Conservation (phyloP, 2,888 invertebrate genomes). For the Caenorhabditis afra region DNA sequence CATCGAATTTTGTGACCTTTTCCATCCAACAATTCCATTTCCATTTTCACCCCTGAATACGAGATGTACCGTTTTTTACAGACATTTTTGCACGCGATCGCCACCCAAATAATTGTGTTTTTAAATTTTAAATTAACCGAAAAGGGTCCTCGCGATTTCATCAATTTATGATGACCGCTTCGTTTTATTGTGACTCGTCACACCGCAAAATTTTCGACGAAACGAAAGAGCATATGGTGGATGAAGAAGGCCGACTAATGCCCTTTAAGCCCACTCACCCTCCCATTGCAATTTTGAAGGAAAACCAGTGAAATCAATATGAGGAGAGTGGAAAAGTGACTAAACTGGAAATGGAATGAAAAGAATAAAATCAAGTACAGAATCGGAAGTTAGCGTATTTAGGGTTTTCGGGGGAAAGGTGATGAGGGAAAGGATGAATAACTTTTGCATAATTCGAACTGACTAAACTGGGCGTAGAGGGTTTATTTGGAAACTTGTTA, state of each 20-base stretch:
- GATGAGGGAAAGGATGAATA: slow-evolving; percentile 1
- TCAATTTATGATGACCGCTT: slow-evolving; percentile 12
- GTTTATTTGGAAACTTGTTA: slow-evolving; percentile 35
- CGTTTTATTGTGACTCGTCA: too few relatives aligned
- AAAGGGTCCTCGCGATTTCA: background rate
- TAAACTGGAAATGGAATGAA: slow-evolving; percentile 2
- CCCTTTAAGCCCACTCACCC: slow-evolving; percentile 25
- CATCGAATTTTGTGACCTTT: background rate
- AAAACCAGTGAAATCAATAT: background rate
- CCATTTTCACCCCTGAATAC: background rate
- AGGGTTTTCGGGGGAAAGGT: slow-evolving; percentile 1
- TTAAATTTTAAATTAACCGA: background rate
- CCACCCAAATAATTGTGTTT: background rate
- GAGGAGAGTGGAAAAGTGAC: slow-evolving; percentile 5
- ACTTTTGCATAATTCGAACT: slow-evolving; percentile 45
- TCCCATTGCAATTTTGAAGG: too few relatives aligned
- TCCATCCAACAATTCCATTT: background rate
- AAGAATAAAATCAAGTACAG: background rate
- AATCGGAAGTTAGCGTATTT: background rate
- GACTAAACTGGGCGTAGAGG: slow-evolving; percentile 1
- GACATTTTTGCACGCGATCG: background rate
- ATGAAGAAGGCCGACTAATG: background rate
- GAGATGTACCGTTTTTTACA: background rate
- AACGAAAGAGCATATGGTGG: slow-evolving; percentile 27
- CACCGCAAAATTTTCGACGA: too few relatives aligned